Conservation (phyloP, 2,797 vertebrate species). For the Vipera ursinii region DNA sequence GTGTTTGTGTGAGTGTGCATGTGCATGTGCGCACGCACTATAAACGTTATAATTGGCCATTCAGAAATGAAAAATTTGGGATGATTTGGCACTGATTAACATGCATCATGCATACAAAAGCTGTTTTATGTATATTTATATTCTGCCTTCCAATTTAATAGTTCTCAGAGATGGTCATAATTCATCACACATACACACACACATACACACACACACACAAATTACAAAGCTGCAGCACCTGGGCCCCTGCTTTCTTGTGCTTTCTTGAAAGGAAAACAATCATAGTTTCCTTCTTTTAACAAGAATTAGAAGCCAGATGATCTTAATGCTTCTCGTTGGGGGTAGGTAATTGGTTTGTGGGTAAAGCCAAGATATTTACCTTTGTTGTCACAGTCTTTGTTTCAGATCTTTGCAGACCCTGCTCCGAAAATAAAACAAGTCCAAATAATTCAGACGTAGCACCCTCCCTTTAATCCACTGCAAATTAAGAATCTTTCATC, state of each 20-base stretch:
- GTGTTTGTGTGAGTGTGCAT: not conserved
- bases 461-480: not conserved
- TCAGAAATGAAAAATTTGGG: not conserved
- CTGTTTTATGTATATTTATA: not conserved
- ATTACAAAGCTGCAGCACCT: not conserved
- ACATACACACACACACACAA: not conserved
- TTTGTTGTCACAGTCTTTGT: not conserved
- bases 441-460: not conserved
- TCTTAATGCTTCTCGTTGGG: not conserved
- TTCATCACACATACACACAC: not conserved
- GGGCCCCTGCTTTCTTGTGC: not conserved
- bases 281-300: not conserved
- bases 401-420: not conserved
- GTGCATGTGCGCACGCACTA: not conserved
- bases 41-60: not conserved
- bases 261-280: not conserved
- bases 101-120: not conserved
- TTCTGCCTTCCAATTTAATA: not conserved
- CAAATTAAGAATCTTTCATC: not conserved
- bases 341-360: not conserved
- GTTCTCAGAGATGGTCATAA: not conserved
- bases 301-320: not conserved
- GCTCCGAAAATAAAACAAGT: not conserved
- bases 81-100: not conserved
- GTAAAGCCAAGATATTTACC: not conserved